A percentile compares a stretch with the other conserved stretches of the same genome.
phyloP scores from a whole-genome alignment of 1,140 invertebrate species.

The Globodera ellingtonae region DNA sequence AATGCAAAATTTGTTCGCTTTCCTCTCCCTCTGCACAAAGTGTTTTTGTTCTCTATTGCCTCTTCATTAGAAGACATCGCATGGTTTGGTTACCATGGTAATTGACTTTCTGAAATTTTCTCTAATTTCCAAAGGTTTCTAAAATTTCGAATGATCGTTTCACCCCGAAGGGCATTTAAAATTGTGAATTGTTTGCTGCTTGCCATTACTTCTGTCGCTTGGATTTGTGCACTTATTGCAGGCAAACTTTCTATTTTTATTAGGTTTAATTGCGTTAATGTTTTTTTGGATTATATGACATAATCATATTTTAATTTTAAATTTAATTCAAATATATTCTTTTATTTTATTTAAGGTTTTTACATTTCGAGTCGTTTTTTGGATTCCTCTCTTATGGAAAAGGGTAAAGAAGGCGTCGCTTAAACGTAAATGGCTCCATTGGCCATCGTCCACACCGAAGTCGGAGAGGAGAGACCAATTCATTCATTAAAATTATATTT shows the following conservation, averaged over 20 bases:
- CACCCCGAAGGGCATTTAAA: constrained; percentile 4
- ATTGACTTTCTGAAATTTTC: too few relatives aligned
- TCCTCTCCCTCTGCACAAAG: too few relatives aligned
- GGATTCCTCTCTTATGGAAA: neutral
- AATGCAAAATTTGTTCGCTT: too few relatives aligned
- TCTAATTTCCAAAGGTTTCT: neutral
- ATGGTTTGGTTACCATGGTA: neutral
- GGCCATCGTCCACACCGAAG: neutral
- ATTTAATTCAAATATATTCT: too few relatives aligned
- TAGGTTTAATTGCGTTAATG: neutral
- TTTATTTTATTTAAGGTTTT: neutral
- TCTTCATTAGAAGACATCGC: too few relatives aligned
- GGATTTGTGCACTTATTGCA: constrained; percentile 31
- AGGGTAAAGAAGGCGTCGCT: neutral
- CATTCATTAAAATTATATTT: neutral
- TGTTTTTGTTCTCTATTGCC: too few relatives aligned
- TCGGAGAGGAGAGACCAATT: neutral
- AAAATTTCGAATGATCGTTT: constrained; percentile 49
- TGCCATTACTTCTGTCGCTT: constrained; percentile 13
- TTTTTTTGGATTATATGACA: neutral
- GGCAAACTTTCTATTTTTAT: neutral
- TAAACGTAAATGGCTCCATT: neutral
- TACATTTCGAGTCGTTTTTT: neutral
- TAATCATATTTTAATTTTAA: neutral
- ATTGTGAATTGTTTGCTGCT: constrained; percentile 18